These are phyloP conservation scores for Drosophila murphyi DNA, from an alignment of 1,140 invertebrate species.

Conservation along the genomic window DNA sequence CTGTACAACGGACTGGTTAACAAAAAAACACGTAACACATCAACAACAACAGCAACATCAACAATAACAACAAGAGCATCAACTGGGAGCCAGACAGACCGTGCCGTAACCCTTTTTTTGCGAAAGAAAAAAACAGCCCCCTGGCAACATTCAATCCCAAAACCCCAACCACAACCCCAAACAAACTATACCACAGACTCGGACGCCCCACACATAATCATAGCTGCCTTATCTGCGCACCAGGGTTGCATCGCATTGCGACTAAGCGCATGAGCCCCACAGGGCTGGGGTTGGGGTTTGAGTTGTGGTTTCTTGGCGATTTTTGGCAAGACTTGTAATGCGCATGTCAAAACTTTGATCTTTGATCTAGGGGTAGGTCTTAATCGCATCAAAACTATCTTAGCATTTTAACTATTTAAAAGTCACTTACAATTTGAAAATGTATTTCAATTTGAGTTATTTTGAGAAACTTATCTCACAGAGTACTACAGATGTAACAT, in stretches of 20 bases:
- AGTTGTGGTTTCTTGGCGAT: slow-evolving; percentile 28
- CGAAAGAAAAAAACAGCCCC: background rate
- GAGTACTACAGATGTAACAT: too few relatives aligned
- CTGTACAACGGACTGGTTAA: slow-evolving; percentile 25
- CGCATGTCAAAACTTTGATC: slow-evolving; percentile 19
- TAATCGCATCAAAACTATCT: background rate
- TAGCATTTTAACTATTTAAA: background rate
- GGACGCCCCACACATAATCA: slow-evolving; percentile 18
- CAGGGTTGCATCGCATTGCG: slow-evolving; percentile 41
- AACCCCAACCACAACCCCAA: background rate
- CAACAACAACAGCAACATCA: slow-evolving; percentile 2
- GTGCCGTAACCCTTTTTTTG: slow-evolving; percentile 20
- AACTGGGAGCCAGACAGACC: slow-evolving; percentile 9
- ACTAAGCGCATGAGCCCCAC: slow-evolving; percentile 19
- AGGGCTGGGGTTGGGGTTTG: slow-evolving; percentile 1
- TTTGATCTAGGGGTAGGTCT: slow-evolving; percentile 10
- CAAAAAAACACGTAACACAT: slow-evolving; percentile 15
- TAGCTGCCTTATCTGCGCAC: slow-evolving; percentile 19
- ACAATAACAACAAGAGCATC: background rate
- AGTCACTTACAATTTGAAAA: too few relatives aligned
- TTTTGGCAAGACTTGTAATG: background rate
- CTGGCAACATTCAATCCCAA: background rate
- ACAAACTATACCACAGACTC: slow-evolving; percentile 18
- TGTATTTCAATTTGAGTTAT: too few relatives aligned
- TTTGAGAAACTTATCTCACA: too few relatives aligned